Base-by-base conservation (phyloP, 2,888 invertebrate species). In the Eupithecia abbreviata region DNA sequence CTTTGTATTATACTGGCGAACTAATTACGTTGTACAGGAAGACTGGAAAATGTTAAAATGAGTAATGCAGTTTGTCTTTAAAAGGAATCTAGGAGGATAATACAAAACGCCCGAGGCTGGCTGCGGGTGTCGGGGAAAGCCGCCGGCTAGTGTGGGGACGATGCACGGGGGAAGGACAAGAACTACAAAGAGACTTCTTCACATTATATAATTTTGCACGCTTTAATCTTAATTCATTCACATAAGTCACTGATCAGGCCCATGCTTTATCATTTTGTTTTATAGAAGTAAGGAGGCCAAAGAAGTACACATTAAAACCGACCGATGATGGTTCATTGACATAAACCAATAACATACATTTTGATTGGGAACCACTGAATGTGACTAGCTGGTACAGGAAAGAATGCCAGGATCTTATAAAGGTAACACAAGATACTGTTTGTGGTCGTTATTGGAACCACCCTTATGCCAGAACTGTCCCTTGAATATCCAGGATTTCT, bases 51-150 rank as follows among this genome's bases (percentile, higher is more conserved):
- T 77, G 72, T 76, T 76, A 80, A 78, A 80, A 71, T 74, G 51
- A 78, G 75, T 81, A 80, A 81, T 80, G 74, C 69, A 78, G 79
- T 81, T 82, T 79, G 79, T 78, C 78, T 80, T 80, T 79, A 77
- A 77, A 86, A 84, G 85, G 84, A 89, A 88, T 89, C 85, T 88
- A 86, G 85, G 85, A 86, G 82, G 90, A 91, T 91, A 91, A 89
- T 89, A 90, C 85, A 87, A 88, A 90, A 87, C 83, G 87, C 85
- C 81, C 84, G 82, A 82, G 85, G 82, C 82, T 82, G 78, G 80
- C 79, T 77, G 84, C 79, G 82, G 80, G 84, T 79, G 85, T 83
- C 81, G 84, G 84, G 84, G n/a, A 88, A 89, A 90, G 88, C 88
- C 88, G 82, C 80, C 82, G 73, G 75, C 78, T 72, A 80, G 76